Evolutionary conservation across 2,888 invertebrate species (phyloP).

Genomic region (Camptogramma bilineatum): DNA sequence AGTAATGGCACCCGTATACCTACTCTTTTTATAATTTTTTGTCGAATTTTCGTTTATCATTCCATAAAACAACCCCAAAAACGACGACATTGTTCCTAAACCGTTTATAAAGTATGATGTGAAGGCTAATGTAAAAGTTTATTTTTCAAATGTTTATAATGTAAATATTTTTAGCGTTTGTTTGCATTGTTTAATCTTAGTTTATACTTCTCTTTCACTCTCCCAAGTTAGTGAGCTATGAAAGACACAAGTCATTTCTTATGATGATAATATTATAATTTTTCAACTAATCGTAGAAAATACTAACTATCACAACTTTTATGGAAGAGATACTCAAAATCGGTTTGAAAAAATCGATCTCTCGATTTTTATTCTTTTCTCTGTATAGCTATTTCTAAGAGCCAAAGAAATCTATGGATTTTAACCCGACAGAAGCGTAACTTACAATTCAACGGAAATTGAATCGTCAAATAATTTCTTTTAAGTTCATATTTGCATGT

Average conservation of each 20-base stretch:
- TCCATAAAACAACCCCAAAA: slow-evolving; percentile 15
- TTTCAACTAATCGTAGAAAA: background rate
- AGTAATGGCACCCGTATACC: background rate
- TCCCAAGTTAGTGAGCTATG: background rate
- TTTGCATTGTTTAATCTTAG: background rate
- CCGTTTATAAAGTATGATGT: slow-evolving; percentile 1
- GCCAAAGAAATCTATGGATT: slow-evolving; percentile 15
- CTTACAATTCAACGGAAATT: background rate
- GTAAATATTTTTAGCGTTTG: slow-evolving; percentile 5
- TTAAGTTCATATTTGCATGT: background rate
- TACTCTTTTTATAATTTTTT: background rate
- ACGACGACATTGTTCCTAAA: slow-evolving; percentile 12
- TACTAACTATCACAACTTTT: slow-evolving; percentile 1
- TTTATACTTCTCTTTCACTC: background rate
- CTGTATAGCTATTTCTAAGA: background rate
- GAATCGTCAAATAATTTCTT: background rate
- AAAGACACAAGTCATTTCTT: background rate
- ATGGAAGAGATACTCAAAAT: background rate
- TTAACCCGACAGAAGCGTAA: background rate
- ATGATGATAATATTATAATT: background rate
- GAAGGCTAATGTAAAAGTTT: background rate
- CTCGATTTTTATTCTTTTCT: background rate
- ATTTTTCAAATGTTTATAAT: background rate
- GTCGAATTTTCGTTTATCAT: slow-evolving; percentile 12
- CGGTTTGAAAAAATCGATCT: background rate